A percentile compares a stretch with the other conserved stretches of the same genome.
These are phyloP conservation scores for Merops nubicus DNA, from an alignment of 2,113 vertebrate species.

Conservation along the genomic window DNA sequence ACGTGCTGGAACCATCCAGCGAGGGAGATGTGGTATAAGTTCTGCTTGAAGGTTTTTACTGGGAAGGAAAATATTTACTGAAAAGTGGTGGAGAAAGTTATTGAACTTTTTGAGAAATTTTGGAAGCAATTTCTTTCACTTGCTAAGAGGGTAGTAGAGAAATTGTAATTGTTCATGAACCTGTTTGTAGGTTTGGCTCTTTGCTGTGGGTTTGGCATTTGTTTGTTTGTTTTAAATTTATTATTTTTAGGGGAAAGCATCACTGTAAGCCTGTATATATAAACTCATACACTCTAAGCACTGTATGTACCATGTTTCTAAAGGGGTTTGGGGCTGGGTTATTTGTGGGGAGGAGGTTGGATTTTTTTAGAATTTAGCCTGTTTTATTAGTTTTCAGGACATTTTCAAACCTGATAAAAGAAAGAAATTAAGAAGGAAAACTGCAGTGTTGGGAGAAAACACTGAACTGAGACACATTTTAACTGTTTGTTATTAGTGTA, in stretches of 20 bases:
- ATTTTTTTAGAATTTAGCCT: not conserved
- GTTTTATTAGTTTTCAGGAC: constrained; percentile 3
- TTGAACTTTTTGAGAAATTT: not conserved
- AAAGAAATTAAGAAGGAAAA: constrained; percentile 8
- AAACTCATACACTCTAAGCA: not conserved
- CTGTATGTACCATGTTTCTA: not conserved
- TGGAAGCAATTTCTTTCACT: not conserved
- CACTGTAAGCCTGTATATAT: not conserved
- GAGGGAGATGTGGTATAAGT: not conserved
- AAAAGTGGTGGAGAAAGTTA: not conserved
- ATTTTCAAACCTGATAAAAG: constrained; percentile 12
- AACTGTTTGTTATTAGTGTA: constrained; percentile 30
- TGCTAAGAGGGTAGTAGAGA: not conserved
- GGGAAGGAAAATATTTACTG: not conserved
- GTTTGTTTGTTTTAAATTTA: not conserved
- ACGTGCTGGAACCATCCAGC: not conserved
- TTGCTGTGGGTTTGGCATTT: not conserved
- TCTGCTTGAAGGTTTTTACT: not conserved
- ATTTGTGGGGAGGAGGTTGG: rapidly evolving
- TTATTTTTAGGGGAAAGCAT: not conserved
- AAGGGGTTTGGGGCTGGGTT: not conserved
- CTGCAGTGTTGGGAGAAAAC: not conserved
- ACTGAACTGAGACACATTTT: constrained; percentile 3
- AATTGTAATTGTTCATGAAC: not conserved
- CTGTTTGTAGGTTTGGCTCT: not conserved